These are phyloP conservation scores for Caranx ignobilis DNA, from an alignment of 2,113 vertebrate genomes.

Conservation along the genomic window DNA sequence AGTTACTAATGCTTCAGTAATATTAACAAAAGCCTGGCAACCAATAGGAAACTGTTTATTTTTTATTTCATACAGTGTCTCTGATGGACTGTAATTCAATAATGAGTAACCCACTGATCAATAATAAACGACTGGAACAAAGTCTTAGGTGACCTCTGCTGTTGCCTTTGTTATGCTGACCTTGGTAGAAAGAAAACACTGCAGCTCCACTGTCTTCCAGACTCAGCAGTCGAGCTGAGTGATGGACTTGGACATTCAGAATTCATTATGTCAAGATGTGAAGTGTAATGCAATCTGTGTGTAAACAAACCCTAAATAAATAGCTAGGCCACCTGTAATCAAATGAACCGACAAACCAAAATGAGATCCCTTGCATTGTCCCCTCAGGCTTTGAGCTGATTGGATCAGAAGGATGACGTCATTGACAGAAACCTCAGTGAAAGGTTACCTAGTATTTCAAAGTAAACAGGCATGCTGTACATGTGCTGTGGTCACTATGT, in stretches of 20 bases:
- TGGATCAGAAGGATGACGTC: constrained; percentile 28
- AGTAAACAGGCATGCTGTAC: background rate
- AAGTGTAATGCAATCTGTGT: constrained; percentile 15
- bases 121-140: background rate
- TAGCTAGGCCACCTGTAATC: constrained; percentile 20
- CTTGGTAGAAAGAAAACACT: constrained; percentile 7
- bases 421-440: constrained; percentile 4
- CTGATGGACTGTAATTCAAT: background rate
- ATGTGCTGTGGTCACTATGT: constrained; percentile 5
- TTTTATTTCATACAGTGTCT: background rate
- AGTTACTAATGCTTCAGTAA: background rate
- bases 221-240: constrained; percentile 9
- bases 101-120: constrained; percentile 5
- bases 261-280: constrained; percentile 26
- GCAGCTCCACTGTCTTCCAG: background rate
- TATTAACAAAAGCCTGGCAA: background rate
- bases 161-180: constrained; percentile 1
- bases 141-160: background rate
- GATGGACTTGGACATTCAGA: constrained; percentile 15
- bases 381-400: background rate
- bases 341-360: constrained; percentile 22
- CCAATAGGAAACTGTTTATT: too few species aligned
- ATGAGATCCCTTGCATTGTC: background rate
- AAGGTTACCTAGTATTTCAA: constrained; percentile 34
- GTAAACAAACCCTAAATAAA: constrained; percentile 39